Conservation (phyloP, 2,888 invertebrate genomes). For the Odontocerum albicorne region DNA sequence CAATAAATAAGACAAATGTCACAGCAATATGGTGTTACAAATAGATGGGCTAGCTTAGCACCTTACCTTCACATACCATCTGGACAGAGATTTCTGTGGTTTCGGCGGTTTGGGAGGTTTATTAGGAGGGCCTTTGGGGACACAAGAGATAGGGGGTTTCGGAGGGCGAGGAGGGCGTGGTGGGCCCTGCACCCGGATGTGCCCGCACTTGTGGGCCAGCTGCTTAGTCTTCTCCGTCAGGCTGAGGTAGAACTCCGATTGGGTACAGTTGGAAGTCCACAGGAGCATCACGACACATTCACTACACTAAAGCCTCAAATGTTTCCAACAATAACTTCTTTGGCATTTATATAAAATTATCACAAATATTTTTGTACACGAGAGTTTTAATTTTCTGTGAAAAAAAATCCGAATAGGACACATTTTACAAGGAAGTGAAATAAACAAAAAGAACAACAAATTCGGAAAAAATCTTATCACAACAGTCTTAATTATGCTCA, state of each 20-base stretch:
- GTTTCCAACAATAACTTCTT: too few relatives aligned
- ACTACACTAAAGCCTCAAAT: too few relatives aligned
- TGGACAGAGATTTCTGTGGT: conserved; percentile 60
- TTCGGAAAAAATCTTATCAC: too few relatives aligned
- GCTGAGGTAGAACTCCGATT: conserved; percentile 51
- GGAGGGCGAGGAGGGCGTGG: conserved; percentile 44
- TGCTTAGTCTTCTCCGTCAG: conserved; percentile 56
- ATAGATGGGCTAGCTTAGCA: conserved; percentile 34
- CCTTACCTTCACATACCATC: conserved; percentile 77
- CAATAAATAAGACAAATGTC: too few relatives aligned
- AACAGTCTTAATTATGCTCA: too few relatives aligned
- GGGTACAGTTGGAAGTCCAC: conserved; percentile 33
- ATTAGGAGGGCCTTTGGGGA: conserved; percentile 43
- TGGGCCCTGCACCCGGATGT: conserved; percentile 53
- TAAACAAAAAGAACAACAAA: too few relatives aligned
- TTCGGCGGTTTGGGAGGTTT: conserved; percentile 49
- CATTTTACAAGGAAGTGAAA: too few relatives aligned
- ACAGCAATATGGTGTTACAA: neutral
- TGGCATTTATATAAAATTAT: too few relatives aligned
- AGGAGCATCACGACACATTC: conserved; percentile 26
- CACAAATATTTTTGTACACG: too few relatives aligned
- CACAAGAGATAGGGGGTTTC: conserved; percentile 30
- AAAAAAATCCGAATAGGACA: too few relatives aligned
- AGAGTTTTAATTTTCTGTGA: too few relatives aligned
- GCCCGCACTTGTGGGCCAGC: conserved; percentile 47